phyloP scores from a whole-genome alignment of 2,113 vertebrate genomes.

The Etheostoma spectabile region DNA sequence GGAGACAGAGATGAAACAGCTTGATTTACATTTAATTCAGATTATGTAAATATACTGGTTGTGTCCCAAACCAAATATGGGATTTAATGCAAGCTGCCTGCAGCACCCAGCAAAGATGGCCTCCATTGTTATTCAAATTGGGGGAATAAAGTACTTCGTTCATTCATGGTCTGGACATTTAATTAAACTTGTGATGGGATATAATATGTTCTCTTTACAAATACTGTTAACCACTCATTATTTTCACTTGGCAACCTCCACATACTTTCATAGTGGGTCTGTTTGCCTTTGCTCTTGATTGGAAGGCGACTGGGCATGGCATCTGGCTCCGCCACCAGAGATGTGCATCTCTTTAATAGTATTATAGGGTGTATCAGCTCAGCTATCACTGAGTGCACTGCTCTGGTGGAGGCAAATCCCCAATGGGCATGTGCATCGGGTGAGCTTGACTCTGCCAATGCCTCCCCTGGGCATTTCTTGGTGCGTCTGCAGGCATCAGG shows the following conservation, averaged over 20 bases:
- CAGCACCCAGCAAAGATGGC: constrained; percentile 56
- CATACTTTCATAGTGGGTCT: constrained; percentile 41
- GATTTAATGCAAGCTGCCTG: constrained; percentile 63
- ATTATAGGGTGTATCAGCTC: constrained; percentile 68
- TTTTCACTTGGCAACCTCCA: constrained; percentile 46
- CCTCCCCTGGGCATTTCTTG: constrained; percentile 46
- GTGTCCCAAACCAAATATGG: constrained; percentile 72
- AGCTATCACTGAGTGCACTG: constrained; percentile 43
- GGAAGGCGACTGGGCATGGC: constrained; percentile 45
- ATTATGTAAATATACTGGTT: constrained; percentile 83
- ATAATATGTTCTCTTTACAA: constrained; percentile 34
- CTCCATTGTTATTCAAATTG: constrained; percentile 80
- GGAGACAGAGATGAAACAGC: constrained; percentile 78
- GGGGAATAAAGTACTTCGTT: constrained; percentile 43
- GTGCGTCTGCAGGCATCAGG: constrained; percentile 38
- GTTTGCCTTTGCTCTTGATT: constrained; percentile 52
- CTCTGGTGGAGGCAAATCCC: constrained; percentile 52
- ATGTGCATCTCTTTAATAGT: constrained; percentile 61
- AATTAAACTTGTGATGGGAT: constrained; percentile 55
- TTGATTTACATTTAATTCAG: constrained; percentile 85
- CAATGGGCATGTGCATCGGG: constrained; percentile 40
- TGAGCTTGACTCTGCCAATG: constrained; percentile 47
- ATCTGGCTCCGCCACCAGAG: constrained; percentile 50
- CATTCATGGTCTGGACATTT: constrained; percentile 32
- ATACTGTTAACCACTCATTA: constrained; percentile 54